Base-by-base conservation (phyloP, 2,797 vertebrate species). In the Periparus ater region DNA sequence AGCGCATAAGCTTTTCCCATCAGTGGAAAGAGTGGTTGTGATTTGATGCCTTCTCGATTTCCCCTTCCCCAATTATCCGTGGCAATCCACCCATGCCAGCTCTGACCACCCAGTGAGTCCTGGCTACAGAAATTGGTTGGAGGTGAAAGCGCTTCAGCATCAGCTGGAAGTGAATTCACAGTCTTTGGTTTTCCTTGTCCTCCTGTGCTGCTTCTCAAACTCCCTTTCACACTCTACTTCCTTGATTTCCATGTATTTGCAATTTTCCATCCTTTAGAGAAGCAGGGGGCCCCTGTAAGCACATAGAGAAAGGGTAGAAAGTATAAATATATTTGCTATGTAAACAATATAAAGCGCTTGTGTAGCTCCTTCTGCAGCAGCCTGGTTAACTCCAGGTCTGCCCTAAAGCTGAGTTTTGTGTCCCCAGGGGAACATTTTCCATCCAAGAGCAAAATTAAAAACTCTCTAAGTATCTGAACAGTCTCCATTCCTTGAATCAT, bases 21-120 rank as follows among this genome's bases (percentile, higher is more conserved):
- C 12, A 11, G 2, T 66, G 18, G 22, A 38, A 26, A 11, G 44
- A 12, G 0, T 6, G 34, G 21, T 9, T 42, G 48, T 40, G 65
- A 66, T 84, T 29, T 67, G 48, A 6, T 38, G 23, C 17, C 26
- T 12, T 72, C 47, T 55, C 51, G 21, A 1, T 62, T 42, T 79
- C 53, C 53, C 12, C 50, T 77, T 81, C 62, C 53, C 17, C 60
- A 21, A 1, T 29, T 61, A 17, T 68, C 26, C 0, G 0, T 51
- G 34, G 14, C 30, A 38, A 72, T 27, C 60, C 77, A 70, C 16
- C 36, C 32, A 13, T 16, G 17, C 27, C 68, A 76, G 30, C 15
- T 71, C 42, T 36, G 57, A 50, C 27, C 63, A 71, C 70, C 17
- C 21, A 8, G 34, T 27, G 75, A 77, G 55, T 67, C 22, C 57